phyloP scores from a whole-genome alignment of 2,113 vertebrate genomes.

The Pitta sordida region DNA sequence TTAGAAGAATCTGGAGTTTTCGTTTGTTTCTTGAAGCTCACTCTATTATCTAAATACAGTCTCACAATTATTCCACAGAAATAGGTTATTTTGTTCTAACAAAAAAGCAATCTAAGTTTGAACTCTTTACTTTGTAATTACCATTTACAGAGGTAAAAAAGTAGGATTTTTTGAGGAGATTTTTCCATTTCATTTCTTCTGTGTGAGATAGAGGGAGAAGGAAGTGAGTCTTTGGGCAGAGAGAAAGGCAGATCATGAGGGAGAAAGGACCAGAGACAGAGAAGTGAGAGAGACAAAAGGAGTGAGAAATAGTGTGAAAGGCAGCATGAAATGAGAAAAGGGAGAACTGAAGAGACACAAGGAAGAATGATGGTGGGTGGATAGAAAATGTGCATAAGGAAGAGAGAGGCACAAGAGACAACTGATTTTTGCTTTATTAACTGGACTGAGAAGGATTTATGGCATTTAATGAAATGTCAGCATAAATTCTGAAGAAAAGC shows the following conservation, averaged over 20 bases:
- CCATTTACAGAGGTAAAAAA: background rate
- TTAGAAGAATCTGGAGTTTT: background rate
- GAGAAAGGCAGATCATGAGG: background rate
- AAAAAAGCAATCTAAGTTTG: background rate
- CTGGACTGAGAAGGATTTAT: background rate
- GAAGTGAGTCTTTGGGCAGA: background rate
- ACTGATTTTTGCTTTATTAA: background rate
- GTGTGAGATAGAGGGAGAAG: background rate
- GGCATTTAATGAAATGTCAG: background rate
- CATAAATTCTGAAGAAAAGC: background rate
- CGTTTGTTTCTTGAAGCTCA: background rate
- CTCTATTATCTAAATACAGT: background rate
- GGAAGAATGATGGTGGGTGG: rapidly evolving
- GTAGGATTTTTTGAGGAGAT: background rate
- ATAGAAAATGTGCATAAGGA: background rate
- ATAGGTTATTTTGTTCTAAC: constrained; percentile 7
- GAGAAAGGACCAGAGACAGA: background rate
- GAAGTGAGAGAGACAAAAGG: background rate
- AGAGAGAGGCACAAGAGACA: background rate
- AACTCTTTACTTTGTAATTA: constrained; percentile 5
- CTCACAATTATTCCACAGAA: background rate
- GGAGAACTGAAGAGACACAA: background rate
- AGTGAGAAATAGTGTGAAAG: background rate
- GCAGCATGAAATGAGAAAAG: background rate
- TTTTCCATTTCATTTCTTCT: background rate